Evolutionary conservation across 1,140 invertebrate species (phyloP).

Genomic region (Ephestia elutella): DNA sequence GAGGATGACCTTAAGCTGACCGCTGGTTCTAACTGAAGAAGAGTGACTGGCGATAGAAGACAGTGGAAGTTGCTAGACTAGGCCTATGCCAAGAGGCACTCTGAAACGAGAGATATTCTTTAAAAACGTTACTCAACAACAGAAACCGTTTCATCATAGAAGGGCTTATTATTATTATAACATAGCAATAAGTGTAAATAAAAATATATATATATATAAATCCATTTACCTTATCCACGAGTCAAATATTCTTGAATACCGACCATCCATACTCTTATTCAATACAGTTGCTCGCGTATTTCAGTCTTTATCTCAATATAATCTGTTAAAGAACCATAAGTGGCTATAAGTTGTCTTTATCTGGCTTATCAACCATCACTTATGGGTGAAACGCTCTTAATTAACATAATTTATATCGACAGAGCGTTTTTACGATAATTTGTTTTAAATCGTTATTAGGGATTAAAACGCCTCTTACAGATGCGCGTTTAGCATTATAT

Average conservation of each 20-base stretch:
- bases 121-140: too few relatives aligned
- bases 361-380: constrained; percentile 15
- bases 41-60: too few relatives aligned
- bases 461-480: neutral
- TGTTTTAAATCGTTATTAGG: neutral
- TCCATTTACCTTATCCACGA: neutral
- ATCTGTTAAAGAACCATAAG: constrained; percentile 15
- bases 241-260: neutral
- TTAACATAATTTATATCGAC: constrained; percentile 12
- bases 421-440: neutral
- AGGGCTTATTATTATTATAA: too few relatives aligned
- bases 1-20: too few relatives aligned
- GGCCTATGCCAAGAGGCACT: too few relatives aligned
- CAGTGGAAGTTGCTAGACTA: too few relatives aligned
- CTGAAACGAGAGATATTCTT: too few relatives aligned
- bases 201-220: too few relatives aligned
- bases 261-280: constrained; percentile 2
- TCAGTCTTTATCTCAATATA: constrained; percentile 12
- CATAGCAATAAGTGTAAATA: too few relatives aligned
- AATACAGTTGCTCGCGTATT: constrained; percentile 12
- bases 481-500: too few relatives aligned
- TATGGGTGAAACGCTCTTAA: constrained; percentile 14
- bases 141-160: too few relatives aligned
- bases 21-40: too few relatives aligned
- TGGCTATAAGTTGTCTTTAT: constrained; percentile 13